phyloP scores from a whole-genome alignment of 2,797 vertebrate species.

The Scolopax bukidnonensis region DNA sequence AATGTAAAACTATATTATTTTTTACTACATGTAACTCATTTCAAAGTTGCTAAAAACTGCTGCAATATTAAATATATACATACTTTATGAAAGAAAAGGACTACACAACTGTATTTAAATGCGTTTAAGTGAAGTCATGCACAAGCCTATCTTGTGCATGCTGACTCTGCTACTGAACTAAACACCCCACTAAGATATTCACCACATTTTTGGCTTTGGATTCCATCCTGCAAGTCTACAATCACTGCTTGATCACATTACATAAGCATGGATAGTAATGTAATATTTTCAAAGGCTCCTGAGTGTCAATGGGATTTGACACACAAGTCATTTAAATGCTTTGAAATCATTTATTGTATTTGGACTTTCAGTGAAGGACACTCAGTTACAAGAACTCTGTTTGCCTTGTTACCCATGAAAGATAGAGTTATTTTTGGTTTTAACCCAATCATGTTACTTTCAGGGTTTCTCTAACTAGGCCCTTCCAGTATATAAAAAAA shows the following conservation, averaged over 20 bases:
- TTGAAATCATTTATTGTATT: background rate
- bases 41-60: background rate
- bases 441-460: fast-evolving
- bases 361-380: background rate
- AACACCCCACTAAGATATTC: background rate
- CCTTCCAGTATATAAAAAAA: background rate
- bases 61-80: background rate
- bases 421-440: background rate
- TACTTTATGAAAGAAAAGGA: background rate
- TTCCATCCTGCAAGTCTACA: background rate
- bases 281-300: background rate
- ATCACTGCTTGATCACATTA: background rate
- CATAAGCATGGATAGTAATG: background rate
- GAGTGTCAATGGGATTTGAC: background rate
- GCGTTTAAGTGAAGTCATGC: background rate
- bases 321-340: background rate
- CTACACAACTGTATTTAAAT: background rate
- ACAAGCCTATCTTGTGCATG: background rate
- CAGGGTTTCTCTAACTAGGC: background rate
- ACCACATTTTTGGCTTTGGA: background rate
- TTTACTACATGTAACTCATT: background rate
- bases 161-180: background rate
- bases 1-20: background rate
- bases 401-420: background rate
- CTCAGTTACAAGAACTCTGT: background rate